Base-by-base conservation (phyloP, 2,888 invertebrate species). In the Drosophila austrosaltans region DNA sequence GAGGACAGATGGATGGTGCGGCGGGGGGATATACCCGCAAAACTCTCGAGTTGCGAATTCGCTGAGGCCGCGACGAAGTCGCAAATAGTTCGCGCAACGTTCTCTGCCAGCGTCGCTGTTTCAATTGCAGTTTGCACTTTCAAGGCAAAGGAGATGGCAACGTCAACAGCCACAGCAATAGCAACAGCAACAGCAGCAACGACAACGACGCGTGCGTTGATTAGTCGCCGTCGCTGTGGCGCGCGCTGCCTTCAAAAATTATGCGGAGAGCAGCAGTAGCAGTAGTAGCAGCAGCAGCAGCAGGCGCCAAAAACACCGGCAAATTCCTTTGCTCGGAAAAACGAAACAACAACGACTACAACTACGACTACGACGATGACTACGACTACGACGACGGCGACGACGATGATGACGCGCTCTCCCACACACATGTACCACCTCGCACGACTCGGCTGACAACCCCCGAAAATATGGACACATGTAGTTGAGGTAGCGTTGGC, bases 251-350 rank as follows among this genome's bases (percentile, higher is more conserved):
- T 72, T 70, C 71, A 65, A 78, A 69, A 39, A 53, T 69, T 64
- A 71, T 69, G 77, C 67, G 77, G 76, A 75, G 72, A 81, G 77
- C 77, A 75, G 68, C 60, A 64, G 59, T 69, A 64, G 58, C 64
- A 69, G 63, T 58, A 53, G 39, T 56, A 54, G 44, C 68, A 64
- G 60, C 67, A 69, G 63, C 63, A 53, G 48, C 63, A 54, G 44
- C 68, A 58, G 54, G 57, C 65, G 65, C 74, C 63, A 67, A 73
- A 83, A 86, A 83, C 81, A 68, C 87, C 85, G 87, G 83, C 83
- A 66, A 87, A 85, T 85, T 88, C 85, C 85, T 88, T 85, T 71
- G 77, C 89, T 86, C 82, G 84, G 83, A 62, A 72, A 71, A 74
- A 71, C 69, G 76, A 75, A 71, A 25, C 40, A 57, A 57, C 56